Percentiles rank a stretch among this genome's conserved stretches.
phyloP scores from a whole-genome alignment of 2,113 vertebrate genomes.

The Pedionomus torquatus region DNA sequence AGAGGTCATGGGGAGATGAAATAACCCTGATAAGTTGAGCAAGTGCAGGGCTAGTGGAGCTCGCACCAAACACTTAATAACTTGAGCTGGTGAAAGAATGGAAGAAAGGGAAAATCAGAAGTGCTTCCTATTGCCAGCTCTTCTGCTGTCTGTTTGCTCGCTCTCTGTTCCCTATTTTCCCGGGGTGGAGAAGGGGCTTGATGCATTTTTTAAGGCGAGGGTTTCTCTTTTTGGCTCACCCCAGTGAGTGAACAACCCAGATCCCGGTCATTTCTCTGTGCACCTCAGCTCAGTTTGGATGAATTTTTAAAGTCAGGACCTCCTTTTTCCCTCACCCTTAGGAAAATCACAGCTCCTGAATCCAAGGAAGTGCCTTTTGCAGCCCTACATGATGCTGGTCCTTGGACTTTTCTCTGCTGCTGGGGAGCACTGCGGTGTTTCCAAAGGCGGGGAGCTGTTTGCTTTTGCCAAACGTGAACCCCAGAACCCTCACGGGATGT shows the following conservation, averaged over 20 bases:
- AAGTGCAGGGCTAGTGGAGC: neutral
- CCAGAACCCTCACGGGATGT: neutral
- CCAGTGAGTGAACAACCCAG: neutral
- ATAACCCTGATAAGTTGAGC: neutral
- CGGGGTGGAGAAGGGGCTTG: accelerated
- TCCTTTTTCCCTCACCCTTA: neutral
- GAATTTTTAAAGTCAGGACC: neutral
- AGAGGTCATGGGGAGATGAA: slow-evolving; percentile 38
- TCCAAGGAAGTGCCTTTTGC: neutral
- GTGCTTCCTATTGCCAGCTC: neutral
- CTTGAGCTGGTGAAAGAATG: neutral
- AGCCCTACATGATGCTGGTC: neutral
- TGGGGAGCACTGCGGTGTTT: neutral
- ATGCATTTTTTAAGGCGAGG: neutral
- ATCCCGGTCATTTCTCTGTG: accelerated
- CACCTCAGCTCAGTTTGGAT: accelerated
- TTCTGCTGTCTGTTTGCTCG: neutral
- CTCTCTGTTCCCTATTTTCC: neutral
- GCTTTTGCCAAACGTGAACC: accelerated
- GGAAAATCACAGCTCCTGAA: neutral
- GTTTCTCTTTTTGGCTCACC: neutral
- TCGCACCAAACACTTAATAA: neutral
- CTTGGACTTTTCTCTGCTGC: neutral
- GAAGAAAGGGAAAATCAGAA: neutral
- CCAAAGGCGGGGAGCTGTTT: neutral